Evolutionary conservation across 2,888 invertebrate genomes (phyloP).

Genomic region (Nasonovia ribisnigri): DNA sequence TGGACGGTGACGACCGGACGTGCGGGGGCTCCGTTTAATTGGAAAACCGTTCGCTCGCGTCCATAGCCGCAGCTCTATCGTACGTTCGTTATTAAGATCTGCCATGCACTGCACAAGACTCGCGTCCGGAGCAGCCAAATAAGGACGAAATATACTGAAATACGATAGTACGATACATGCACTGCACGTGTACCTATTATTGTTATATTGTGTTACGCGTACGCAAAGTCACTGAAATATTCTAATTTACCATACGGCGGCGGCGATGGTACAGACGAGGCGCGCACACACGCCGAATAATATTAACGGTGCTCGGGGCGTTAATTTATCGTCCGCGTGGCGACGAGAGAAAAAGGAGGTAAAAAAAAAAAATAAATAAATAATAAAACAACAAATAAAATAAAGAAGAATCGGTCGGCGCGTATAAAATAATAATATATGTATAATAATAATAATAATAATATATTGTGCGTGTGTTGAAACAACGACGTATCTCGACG

Average conservation of each 20-base stretch:
- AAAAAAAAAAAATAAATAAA: conserved; percentile 17
- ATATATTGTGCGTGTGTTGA: neutral
- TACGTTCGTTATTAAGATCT: neutral
- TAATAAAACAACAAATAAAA: neutral
- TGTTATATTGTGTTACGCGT: neutral
- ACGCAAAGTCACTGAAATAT: neutral
- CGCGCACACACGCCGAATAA: conserved; percentile 46
- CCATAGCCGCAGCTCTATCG: neutral
- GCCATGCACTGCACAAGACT: neutral
- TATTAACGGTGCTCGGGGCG: conserved; percentile 57
- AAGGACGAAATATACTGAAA: neutral
- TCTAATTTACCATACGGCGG: neutral
- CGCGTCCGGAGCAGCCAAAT: neutral
- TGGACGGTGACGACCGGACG: conserved; percentile 22
- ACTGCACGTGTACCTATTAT: neutral
- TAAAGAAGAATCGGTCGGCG: neutral
- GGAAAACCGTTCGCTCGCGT: conserved; percentile 28
- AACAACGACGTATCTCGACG: conserved; percentile 1
- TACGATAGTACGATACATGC: neutral
- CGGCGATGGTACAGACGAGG: neutral
- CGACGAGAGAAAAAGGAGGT: neutral
- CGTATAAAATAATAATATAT: neutral
- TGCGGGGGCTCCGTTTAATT: conserved; percentile 52
- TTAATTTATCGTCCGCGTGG: conserved; percentile 57
- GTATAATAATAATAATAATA: neutral